Evolutionary conservation across 23 tunicate species (phyloP), one percentile per base, ranked within the genome.

Genomic region (Clavelina lepadiformis): DNA sequence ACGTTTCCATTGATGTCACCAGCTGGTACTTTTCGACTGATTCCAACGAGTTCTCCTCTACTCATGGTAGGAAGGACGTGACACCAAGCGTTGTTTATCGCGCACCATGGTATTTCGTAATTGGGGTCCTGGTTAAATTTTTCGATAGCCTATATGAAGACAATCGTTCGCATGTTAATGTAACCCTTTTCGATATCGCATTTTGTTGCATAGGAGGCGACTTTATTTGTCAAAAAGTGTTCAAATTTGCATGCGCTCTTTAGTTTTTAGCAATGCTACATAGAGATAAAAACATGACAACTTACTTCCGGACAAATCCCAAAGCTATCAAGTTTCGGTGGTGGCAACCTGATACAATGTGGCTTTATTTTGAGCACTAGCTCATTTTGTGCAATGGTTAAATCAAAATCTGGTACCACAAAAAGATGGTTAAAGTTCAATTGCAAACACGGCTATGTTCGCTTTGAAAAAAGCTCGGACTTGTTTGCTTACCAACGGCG

Each of bases 51-150:
- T 58, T 86, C 86, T 0, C 81, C 95, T 8, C 71, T 62, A 47
- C 73, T 86, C 95, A 86, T 86, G 0, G 69, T 62, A 24, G 95
- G 95, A 46, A 86, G 29, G 7, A 86, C 31, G 60, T 86, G 95
- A 50, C 95, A 86, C 86, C 86, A 78, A 0, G 57, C 41, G 25
- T 61, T 65, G 51, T 78, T 81, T 34, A 86, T 86, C 2, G 80
- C 73, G 44, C 34, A 45, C 52, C 77, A 79, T 26, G 67, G 61
- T 0, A 85, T 85, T 1, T 30, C 38, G 35, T 47, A 68, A 32
- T 77, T 53, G 1, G 53, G 18, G 24, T 76, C 68, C 6, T 31
- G 37, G 47, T 41, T 13, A 65, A 85, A 85, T 20, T 62, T 77
- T 56, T 77, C 65, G n/a, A 77, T 32, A 2, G 80, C 80, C 94